Percentiles rank a stretch among this genome's conserved stretches.
Conservation (phyloP, 1,140 invertebrate species). For the Eupeodes corollae region DNA sequence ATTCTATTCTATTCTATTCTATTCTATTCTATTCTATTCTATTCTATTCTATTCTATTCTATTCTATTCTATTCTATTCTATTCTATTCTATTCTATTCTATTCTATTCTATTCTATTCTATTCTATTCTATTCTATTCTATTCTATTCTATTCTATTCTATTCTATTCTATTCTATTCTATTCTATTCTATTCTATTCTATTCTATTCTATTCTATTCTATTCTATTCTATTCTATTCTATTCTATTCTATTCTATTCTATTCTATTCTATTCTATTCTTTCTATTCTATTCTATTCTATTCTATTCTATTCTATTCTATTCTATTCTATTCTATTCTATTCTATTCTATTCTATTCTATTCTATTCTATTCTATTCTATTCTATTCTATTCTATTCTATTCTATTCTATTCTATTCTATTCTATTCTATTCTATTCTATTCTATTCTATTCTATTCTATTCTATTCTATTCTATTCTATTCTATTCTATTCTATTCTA, state of each 20-base stretch:
- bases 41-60: neutral
- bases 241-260: conserved; percentile 2
- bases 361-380: conserved; percentile 1
- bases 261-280: conserved; percentile 5
- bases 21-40: neutral
- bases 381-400: conserved; percentile 1
- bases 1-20: neutral
- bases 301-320: conserved; percentile 6
- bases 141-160: conserved; percentile 3
- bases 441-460: conserved; percentile 6
- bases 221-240: conserved; percentile 5
- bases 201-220: conserved; percentile 5
- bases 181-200: conserved; percentile 6
- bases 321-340: conserved; percentile 2
- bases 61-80: conserved; percentile 1
- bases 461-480: conserved; percentile 6
- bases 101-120: neutral
- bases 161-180: neutral
- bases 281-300: conserved; percentile 1
- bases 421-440: conserved; percentile 6
- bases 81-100: neutral
- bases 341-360: conserved; percentile 5
- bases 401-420: conserved; percentile 6
- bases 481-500: conserved; percentile 6
- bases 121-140: conserved; percentile 4